Evolutionary conservation across 2,888 invertebrate species (phyloP).

Genomic region (Nymphalis urticae): DNA sequence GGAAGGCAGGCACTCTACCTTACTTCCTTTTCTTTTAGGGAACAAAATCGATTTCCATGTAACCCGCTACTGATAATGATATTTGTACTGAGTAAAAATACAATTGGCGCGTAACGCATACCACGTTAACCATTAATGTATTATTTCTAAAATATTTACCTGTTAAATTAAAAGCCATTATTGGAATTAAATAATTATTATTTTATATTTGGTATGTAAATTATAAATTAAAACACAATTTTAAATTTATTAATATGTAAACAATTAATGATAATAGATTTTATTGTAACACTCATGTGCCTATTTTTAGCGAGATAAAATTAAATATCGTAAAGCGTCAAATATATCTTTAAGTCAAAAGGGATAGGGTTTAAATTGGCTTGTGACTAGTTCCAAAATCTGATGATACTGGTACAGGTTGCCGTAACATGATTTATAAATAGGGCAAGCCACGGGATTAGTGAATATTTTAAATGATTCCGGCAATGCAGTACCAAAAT

Average conservation of each 20-base stretch:
- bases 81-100: too few relatives aligned
- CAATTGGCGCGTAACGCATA: too few relatives aligned
- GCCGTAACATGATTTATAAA: constrained; percentile 31
- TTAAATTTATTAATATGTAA: neutral
- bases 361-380: neutral
- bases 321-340: neutral
- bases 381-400: neutral
- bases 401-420: neutral
- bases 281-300: neutral
- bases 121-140: too few relatives aligned
- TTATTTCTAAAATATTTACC: too few relatives aligned
- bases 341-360: neutral
- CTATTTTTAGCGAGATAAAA: neutral
- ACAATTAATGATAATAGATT: neutral
- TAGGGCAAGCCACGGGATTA: constrained; percentile 21
- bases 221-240: neutral
- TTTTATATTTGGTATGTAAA: neutral
- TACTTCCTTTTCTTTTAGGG: too few relatives aligned
- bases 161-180: too few relatives aligned
- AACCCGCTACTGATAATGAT: too few relatives aligned
- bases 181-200: too few relatives aligned
- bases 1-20: too few relatives aligned
- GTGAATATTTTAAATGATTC: constrained; percentile 20
- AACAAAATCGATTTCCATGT: too few relatives aligned
- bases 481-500: constrained; percentile 15